These are phyloP conservation scores for Albula glossodonta DNA, from an alignment of 2,113 vertebrate species.

Conservation along the genomic window DNA sequence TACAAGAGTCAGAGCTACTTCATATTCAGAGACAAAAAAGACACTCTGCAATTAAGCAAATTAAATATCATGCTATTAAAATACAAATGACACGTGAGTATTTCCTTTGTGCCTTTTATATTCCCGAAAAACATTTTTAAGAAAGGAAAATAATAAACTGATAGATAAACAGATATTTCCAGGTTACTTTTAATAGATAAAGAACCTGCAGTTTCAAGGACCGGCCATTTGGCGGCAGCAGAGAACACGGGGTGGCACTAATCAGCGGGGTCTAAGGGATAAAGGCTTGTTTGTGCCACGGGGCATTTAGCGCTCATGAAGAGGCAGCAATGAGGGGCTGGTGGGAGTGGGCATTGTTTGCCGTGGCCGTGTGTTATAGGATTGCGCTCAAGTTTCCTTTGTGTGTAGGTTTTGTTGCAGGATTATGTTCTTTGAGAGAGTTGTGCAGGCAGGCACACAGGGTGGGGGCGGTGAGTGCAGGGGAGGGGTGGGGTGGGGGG, in stretches of 20 bases:
- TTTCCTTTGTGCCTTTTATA: neutral
- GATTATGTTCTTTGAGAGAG: conserved; percentile 80
- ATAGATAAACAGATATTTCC: neutral
- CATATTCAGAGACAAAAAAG: too few species aligned
- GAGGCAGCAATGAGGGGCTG: conserved; percentile 48
- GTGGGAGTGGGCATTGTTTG: conserved; percentile 70
- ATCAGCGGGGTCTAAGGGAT: conserved; percentile 51
- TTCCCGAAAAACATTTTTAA: neutral
- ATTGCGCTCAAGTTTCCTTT: conserved; percentile 80
- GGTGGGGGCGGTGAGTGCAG: conserved; percentile 66
- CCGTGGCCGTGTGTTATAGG: conserved; percentile 73
- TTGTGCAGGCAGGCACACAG: conserved; percentile 66
- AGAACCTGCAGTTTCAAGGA: conserved; percentile 2
- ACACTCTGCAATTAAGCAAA: too few species aligned
- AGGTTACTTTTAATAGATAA: neutral
- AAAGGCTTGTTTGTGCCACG: conserved; percentile 70
- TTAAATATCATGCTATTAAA: too few species aligned
- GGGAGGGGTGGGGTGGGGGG: conserved; percentile 24
- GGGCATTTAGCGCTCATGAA: conserved; percentile 65
- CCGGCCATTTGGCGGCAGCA: conserved; percentile 31
- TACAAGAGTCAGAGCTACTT: too few species aligned
- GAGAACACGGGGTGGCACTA: conserved; percentile 38
- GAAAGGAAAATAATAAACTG: neutral
- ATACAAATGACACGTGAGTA: too few species aligned
- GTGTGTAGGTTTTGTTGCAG: conserved; percentile 76